A percentile compares a stretch with the other conserved stretches of the same genome.
phyloP scores from a whole-genome alignment of 2,888 invertebrate species.

The Athrips mouffetella region DNA sequence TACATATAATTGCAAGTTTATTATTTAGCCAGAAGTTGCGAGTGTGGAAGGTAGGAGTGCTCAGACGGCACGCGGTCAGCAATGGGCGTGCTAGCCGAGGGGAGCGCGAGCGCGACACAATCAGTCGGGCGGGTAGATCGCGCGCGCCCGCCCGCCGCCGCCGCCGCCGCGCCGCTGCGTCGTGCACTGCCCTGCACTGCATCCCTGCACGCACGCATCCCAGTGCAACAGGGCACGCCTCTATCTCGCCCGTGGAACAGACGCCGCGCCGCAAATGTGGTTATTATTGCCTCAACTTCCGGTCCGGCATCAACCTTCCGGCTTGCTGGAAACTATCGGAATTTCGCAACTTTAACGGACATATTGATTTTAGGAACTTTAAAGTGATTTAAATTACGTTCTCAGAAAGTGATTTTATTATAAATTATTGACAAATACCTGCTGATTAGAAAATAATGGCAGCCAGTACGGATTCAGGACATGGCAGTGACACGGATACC shows the following conservation, averaged over 20 bases:
- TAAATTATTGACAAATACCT: background rate
- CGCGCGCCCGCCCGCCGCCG: slow-evolving; percentile 37
- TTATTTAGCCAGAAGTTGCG: slow-evolving; percentile 18
- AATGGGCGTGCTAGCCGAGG: slow-evolving; percentile 9
- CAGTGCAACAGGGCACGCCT: slow-evolving; percentile 45
- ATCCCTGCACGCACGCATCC: slow-evolving; percentile 41
- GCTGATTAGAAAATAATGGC: too few relatives aligned
- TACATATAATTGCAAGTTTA: slow-evolving; percentile 32
- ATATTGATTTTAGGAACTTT: background rate
- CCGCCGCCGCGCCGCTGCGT: slow-evolving; percentile 28
- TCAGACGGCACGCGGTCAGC: background rate
- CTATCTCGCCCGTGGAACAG: slow-evolving; percentile 1
- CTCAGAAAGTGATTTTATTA: background rate
- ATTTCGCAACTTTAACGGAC: background rate
- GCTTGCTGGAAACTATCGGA: too few relatives aligned
- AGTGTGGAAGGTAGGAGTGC: background rate
- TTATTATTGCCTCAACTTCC: slow-evolving; percentile 44
- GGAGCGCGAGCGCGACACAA: background rate
- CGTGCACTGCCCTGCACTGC: slow-evolving; percentile 28
- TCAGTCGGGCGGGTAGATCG: slow-evolving; percentile 48
- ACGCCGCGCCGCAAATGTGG: slow-evolving; percentile 30
- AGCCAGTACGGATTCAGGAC: slow-evolving; percentile 19
- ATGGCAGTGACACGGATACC: slow-evolving; percentile 21
- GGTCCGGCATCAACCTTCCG: slow-evolving; percentile 29
- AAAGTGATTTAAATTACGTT: background rate